Evolutionary conservation across 2,797 vertebrate genomes (phyloP).

Genomic region (Lophotriccus pileatus): DNA sequence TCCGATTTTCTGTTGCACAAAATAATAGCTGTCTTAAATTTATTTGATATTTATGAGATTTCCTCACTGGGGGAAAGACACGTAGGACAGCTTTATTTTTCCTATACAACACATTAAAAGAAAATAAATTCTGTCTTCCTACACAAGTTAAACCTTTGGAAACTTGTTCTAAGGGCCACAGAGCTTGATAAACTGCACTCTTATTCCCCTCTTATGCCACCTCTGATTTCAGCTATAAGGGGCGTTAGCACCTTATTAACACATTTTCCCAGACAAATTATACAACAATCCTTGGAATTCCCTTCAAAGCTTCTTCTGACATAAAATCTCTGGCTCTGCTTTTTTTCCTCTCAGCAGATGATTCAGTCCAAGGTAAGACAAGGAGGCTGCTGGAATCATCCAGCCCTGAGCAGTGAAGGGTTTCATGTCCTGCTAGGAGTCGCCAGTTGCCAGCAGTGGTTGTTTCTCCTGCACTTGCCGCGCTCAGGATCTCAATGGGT

Average conservation of each 20-base stretch:
- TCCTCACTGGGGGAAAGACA: fast-evolving
- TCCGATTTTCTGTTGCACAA: background rate
- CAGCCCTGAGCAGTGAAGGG: background rate
- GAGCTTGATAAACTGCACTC: background rate
- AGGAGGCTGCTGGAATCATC: background rate
- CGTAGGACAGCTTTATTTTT: background rate
- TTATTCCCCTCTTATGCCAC: background rate
- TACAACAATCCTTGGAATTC: background rate
- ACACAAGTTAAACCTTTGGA: background rate
- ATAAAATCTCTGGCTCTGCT: background rate
- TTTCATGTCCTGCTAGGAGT: background rate
- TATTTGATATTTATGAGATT: background rate
- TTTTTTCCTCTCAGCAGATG: background rate
- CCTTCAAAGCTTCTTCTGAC: background rate
- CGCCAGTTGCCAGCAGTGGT: background rate
- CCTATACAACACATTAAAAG: background rate
- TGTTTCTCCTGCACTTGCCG: background rate
- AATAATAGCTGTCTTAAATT: background rate
- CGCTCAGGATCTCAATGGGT: background rate
- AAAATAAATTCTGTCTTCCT: background rate
- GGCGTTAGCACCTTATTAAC: background rate
- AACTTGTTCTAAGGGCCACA: background rate
- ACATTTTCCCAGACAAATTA: background rate
- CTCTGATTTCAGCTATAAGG: background rate
- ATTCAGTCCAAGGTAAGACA: background rate